phyloP scores from a whole-genome alignment of 2,888 invertebrate genomes.

The Pseudococcus jackbeardsleyi region DNA sequence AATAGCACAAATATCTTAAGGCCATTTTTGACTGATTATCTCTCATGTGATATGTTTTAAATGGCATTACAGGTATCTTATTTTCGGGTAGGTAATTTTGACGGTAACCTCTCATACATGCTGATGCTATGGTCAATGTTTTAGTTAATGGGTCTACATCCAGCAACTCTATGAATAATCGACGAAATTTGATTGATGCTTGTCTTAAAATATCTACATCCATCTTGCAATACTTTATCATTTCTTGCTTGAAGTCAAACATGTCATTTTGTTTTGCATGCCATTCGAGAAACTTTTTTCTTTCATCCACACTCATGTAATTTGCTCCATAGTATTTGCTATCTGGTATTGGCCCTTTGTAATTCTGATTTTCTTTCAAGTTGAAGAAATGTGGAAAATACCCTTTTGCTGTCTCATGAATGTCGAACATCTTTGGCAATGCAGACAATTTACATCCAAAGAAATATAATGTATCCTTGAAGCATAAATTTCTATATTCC shows the following conservation, averaged over 20 bases:
- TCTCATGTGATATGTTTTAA: conserved; percentile 56
- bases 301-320: conserved; percentile 65
- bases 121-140: conserved; percentile 67
- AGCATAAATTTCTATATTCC: background rate
- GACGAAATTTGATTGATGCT: conserved; percentile 68
- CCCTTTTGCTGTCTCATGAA: conserved; percentile 67
- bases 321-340: conserved; percentile 67
- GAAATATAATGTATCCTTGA: background rate
- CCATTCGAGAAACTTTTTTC: conserved; percentile 67
- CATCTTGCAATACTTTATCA: conserved; percentile 67
- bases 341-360: conserved; percentile 67
- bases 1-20: background rate
- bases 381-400: conserved; percentile 68
- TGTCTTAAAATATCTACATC: conserved; percentile 68
- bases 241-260: conserved; percentile 68
- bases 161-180: conserved; percentile 66
- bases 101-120: conserved; percentile 67
- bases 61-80: background rate
- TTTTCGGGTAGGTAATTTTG: conserved; percentile 63
- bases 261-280: conserved; percentile 65
- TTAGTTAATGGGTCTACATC: conserved; percentile 68
- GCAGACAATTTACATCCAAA: background rate
- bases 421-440: conserved; percentile 68
- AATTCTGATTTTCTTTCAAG: conserved; percentile 67
- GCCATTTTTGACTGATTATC: background rate